Conservation (phyloP, 2,888 invertebrate genomes). For the Mythimna vitellina region DNA sequence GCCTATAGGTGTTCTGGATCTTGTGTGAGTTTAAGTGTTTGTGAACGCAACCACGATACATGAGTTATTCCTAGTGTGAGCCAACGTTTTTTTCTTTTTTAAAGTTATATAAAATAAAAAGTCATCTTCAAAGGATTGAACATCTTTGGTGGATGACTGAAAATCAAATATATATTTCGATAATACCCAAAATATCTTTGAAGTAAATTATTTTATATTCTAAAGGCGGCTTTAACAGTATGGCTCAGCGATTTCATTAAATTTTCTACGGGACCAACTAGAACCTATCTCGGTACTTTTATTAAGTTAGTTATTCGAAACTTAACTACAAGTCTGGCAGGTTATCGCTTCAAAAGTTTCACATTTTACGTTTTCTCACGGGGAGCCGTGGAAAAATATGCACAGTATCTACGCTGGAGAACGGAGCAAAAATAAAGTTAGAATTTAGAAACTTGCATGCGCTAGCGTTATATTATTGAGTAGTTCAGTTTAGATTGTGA, state of each 20-base stretch:
- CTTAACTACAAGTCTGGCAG: constrained; percentile 53
- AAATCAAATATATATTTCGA: constrained; percentile 38
- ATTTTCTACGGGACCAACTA: constrained; percentile 51
- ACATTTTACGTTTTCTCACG: constrained; percentile 60
- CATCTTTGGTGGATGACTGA: background rate
- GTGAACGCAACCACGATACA: no score
- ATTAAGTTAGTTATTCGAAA: constrained; percentile 62
- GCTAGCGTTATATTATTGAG: constrained; percentile 40
- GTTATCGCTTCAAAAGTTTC: constrained; percentile 63
- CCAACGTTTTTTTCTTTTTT: no score
- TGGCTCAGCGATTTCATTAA: constrained; percentile 54
- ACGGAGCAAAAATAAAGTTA: constrained; percentile 52
- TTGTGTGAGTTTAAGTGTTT: no score
- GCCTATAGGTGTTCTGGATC: no score
- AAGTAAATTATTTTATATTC: constrained; percentile 44
- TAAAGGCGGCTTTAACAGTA: constrained; percentile 29
- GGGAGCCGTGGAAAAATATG: constrained; percentile 54
- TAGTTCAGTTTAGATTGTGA: constrained; percentile 54
- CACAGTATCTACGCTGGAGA: constrained; percentile 32
- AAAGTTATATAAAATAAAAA: background rate
- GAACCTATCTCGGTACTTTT: constrained; percentile 59
- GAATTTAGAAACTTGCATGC: constrained; percentile 50
- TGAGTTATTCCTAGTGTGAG: no score
- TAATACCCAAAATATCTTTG: constrained; percentile 45
- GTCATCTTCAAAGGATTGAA: constrained; percentile 1